phyloP scores from a whole-genome alignment of 2,113 vertebrate species.

The Hiodon alosoides region DNA sequence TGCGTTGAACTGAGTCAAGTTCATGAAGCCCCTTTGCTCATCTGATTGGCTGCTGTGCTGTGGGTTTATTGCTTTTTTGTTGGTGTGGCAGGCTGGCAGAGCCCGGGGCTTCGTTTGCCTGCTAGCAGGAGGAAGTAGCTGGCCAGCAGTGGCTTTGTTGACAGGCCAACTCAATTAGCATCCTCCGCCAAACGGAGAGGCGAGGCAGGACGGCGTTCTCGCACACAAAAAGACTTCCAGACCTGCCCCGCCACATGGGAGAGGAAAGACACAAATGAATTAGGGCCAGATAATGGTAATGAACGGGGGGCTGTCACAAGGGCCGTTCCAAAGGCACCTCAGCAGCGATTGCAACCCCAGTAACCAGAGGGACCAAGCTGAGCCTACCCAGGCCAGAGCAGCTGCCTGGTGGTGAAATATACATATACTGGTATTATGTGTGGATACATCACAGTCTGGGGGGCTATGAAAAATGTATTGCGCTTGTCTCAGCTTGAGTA shows the following conservation, averaged over 20 bases:
- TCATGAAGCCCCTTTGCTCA: no score
- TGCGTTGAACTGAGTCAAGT: no score
- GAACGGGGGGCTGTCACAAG: conserved; percentile 77
- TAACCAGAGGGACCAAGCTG: conserved; percentile 52
- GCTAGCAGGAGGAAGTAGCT: conserved; percentile 61
- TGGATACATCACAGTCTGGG: conserved; percentile 54
- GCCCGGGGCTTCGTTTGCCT: conserved; percentile 66
- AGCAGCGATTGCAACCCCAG: conserved; percentile 51
- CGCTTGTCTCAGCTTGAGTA: conserved; percentile 55
- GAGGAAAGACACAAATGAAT: conserved; percentile 74
- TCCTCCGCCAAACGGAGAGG: conserved; percentile 75
- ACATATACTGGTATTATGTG: conserved; percentile 45
- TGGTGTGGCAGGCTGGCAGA: conserved; percentile 18
- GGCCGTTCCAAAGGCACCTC: conserved; percentile 58
- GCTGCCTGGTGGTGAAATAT: conserved; percentile 37
- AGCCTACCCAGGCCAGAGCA: conserved; percentile 44
- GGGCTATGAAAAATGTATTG: conserved; percentile 64
- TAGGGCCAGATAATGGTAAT: conserved; percentile 74
- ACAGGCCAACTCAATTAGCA: conserved; percentile 87
- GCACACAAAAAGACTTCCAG: conserved; percentile 63
- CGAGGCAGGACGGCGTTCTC: conserved; percentile 71
- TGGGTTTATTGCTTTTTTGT: no score
- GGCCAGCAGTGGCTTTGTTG: conserved; percentile 89
- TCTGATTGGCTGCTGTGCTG: no score
- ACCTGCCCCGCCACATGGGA: conserved; percentile 72